Conservation (phyloP, 2,888 invertebrate genomes). For the Cataglyphis livida region DNA sequence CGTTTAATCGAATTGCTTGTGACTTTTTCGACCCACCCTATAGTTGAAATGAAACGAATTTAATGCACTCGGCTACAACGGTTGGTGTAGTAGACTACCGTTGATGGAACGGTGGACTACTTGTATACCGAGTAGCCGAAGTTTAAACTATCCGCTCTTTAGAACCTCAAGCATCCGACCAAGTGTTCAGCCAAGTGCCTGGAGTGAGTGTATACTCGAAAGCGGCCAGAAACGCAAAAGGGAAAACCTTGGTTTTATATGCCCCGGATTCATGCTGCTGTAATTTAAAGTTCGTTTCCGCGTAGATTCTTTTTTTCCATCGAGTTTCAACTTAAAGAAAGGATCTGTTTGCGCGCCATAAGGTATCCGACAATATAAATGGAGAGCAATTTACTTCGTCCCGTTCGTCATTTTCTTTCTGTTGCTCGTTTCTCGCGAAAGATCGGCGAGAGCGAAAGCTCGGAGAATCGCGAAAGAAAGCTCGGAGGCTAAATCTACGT, state of each 20-base stretch:
- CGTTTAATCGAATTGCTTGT: background rate
- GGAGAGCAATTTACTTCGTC: background rate
- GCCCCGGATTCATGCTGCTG: slow-evolving; percentile 22
- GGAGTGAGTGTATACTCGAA: slow-evolving; percentile 46
- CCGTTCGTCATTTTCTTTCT: background rate
- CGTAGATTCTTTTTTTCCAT: background rate
- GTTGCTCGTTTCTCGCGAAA: slow-evolving; percentile 2
- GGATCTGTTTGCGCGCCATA: background rate
- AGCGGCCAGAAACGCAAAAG: slow-evolving; percentile 36
- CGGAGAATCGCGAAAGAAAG: background rate
- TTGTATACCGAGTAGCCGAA: slow-evolving; percentile 63
- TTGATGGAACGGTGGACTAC: slow-evolving; percentile 44
- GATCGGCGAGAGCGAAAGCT: slow-evolving; percentile 16
- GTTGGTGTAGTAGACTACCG: slow-evolving; percentile 63
- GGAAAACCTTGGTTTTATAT: slow-evolving; percentile 41
- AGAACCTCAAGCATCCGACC: slow-evolving; percentile 64
- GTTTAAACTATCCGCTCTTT: slow-evolving; percentile 73
- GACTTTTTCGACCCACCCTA: slow-evolving; percentile 9
- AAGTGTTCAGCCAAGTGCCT: slow-evolving; percentile 44
- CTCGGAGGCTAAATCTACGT: slow-evolving; percentile 13
- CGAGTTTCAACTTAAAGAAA: background rate
- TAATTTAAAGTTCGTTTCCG: slow-evolving; percentile 40
- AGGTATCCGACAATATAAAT: background rate
- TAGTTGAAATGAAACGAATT: slow-evolving; percentile 50
- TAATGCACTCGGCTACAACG: slow-evolving; percentile 69